Conservation (phyloP, 2,888 invertebrate species). For the Serrognathus titanus region DNA sequence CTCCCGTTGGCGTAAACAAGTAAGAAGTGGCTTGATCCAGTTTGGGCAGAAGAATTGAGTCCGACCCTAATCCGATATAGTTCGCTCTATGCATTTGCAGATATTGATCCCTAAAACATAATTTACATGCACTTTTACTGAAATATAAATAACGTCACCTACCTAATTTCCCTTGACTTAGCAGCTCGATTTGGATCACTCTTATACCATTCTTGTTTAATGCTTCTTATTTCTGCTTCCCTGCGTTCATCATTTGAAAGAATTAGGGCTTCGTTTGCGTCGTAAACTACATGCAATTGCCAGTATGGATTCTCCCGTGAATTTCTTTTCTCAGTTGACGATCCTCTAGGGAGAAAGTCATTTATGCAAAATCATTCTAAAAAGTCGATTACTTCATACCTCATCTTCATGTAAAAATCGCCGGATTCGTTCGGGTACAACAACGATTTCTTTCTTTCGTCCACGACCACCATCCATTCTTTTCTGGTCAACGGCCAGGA, state of each 20-base stretch:
- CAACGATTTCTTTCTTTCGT: constrained; percentile 25
- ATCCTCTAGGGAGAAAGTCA: not conserved
- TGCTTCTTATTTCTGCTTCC: constrained; percentile 29
- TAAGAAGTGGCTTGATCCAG: too few species aligned
- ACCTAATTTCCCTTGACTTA: constrained; percentile 32
- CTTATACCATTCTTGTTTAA: constrained; percentile 37
- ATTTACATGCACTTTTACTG: not conserved
- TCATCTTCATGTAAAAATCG: not conserved
- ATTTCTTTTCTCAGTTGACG: not conserved
- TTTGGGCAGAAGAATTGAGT: too few species aligned
- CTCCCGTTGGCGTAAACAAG: too few species aligned
- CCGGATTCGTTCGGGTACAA: constrained; percentile 5
- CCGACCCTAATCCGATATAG: not conserved
- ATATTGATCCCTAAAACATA: constrained; percentile 4
- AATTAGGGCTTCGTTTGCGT: constrained; percentile 21
- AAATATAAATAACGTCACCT: not conserved
- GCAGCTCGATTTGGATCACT: constrained; percentile 29
- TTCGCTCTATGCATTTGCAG: not conserved
- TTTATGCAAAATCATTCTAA: not conserved
- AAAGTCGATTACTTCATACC: not conserved
- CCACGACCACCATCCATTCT: constrained; percentile 44
- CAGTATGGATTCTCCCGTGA: constrained; percentile 30
- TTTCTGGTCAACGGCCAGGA: constrained; percentile 46
- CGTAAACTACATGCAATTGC: constrained; percentile 31
- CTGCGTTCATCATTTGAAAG: constrained; percentile 29